These are phyloP conservation scores for Leucophenga varia DNA, from an alignment of 1,140 invertebrate species.

Conservation along the genomic window DNA sequence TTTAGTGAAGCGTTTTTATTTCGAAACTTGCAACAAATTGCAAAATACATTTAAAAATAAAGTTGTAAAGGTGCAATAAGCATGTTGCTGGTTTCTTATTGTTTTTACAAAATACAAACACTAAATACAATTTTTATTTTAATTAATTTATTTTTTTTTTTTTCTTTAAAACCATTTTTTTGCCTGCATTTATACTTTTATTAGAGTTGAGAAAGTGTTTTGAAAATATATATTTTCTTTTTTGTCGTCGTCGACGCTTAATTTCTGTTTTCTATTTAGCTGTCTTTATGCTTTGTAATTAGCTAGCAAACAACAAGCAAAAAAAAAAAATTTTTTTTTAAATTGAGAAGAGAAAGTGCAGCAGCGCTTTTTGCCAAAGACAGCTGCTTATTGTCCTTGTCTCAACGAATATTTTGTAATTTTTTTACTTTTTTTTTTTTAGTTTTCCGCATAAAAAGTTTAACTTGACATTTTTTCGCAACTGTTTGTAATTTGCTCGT, in stretches of 20 bases:
- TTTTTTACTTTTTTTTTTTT: not conserved
- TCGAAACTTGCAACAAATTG: no score
- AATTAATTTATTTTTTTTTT: constrained; percentile 39
- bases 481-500: constrained; percentile 48
- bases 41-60: no score
- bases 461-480: constrained; percentile 42
- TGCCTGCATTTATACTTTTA: constrained; percentile 2
- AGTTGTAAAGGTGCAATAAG: no score
- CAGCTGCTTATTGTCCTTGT: constrained; percentile 31
- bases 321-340: no score
- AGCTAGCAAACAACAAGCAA: constrained; percentile 19
- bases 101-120: constrained; percentile 45
- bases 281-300: constrained; percentile 41
- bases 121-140: constrained; percentile 34
- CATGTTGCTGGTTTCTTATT: no score
- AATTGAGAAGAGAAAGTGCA: not conserved
- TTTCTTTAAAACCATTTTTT: not conserved
- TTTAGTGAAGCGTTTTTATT: no score
- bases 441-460: constrained; percentile 41
- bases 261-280: constrained; percentile 17
- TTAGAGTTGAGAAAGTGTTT: no score
- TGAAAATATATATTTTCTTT: no score
- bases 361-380: constrained; percentile 22
- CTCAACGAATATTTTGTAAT: constrained; percentile 18
- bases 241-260: constrained; percentile 19